These are phyloP conservation scores for Cotesia typhae DNA, from an alignment of 1,140 invertebrate genomes.

Conservation along the genomic window DNA sequence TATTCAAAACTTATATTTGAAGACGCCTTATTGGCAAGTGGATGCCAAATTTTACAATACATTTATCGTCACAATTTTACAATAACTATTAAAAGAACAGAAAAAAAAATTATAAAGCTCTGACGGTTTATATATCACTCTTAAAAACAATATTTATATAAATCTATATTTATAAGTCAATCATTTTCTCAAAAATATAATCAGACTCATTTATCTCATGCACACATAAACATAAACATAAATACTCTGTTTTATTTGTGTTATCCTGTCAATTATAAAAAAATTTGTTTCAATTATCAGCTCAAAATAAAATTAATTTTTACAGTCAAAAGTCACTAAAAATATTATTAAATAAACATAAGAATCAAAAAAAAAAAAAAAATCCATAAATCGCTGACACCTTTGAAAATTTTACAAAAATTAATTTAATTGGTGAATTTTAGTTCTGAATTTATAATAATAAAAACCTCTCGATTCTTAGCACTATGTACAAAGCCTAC, in stretches of 20 bases:
- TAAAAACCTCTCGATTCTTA: neutral
- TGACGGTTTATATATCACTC: neutral
- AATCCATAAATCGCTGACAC: too few species aligned
- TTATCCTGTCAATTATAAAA: neutral
- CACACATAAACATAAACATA: neutral
- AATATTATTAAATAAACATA: too few species aligned
- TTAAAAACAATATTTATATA: conserved; percentile 31
- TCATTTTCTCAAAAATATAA: neutral
- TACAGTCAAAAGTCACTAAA: too few species aligned
- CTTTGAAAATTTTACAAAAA: too few species aligned
- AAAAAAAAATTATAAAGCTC: conserved; percentile 25
- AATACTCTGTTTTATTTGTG: neutral
- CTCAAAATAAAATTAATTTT: too few species aligned
- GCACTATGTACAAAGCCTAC: conserved; percentile 19
- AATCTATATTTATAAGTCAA: conserved; percentile 12
- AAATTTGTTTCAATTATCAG: conserved; percentile 8
- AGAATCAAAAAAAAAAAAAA: too few species aligned
- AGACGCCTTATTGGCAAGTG: conserved; percentile 51
- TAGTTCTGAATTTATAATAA: too few species aligned
- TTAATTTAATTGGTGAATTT: too few species aligned
- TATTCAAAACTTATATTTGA: conserved; percentile 62
- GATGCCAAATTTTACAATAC: conserved; percentile 55
- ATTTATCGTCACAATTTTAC: conserved; percentile 38
- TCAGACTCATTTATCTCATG: too few species aligned
- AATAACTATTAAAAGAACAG: conserved; percentile 13